Conservation (phyloP, 2,797 vertebrate genomes). For the Poeciliopsis paucimaculata region DNA sequence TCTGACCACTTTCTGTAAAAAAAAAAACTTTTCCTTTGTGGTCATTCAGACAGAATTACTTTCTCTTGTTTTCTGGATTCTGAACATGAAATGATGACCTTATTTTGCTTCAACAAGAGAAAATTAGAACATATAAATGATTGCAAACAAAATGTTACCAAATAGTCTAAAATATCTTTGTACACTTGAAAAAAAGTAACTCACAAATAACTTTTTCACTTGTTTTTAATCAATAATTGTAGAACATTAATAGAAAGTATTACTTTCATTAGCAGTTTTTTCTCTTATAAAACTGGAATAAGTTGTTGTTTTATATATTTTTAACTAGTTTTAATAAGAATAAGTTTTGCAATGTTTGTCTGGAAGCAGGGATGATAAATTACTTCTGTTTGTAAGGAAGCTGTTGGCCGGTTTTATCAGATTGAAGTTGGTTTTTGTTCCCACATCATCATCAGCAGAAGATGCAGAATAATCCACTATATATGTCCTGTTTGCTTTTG, state of each 20-base stretch:
- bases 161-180: too few species aligned
- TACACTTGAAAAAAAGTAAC: too few species aligned
- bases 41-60: background rate
- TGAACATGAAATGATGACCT: background rate
- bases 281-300: too few species aligned
- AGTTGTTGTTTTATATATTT: background rate
- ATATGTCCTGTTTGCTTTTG: background rate
- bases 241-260: too few species aligned
- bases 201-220: too few species aligned
- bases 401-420: slow-evolving; percentile 46
- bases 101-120: background rate
- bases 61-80: background rate
- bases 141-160: too few species aligned
- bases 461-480: background rate
- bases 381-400: slow-evolving; percentile 18
- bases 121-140: background rate
- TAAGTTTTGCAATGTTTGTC: slow-evolving; percentile 8
- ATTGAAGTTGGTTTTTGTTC: slow-evolving; percentile 43
- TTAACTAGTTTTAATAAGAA: background rate
- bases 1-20: background rate
- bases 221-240: too few species aligned
- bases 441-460: slow-evolving; percentile 60
- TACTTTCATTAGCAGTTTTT: too few species aligned
- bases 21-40: background rate
- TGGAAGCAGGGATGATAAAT: slow-evolving; percentile 32